Evolutionary conservation across 2,113 vertebrate species (phyloP).

Genomic region (Macrotus californicus): DNA sequence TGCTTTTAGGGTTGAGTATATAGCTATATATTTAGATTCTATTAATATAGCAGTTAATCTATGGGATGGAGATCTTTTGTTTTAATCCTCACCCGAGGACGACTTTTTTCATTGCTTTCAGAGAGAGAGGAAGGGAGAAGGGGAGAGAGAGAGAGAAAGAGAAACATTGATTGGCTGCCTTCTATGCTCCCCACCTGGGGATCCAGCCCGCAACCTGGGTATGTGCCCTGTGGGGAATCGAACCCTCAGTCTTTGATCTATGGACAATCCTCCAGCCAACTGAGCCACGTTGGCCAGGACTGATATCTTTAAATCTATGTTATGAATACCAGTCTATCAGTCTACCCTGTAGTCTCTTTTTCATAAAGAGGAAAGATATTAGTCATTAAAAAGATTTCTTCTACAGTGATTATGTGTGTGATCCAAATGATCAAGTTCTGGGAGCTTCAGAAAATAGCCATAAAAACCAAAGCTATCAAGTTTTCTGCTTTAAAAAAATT

Average conservation of each 20-base stretch:
- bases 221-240: no score
- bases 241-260: no score
- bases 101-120: no score
- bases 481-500: background rate
- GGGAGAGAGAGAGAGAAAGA: no score
- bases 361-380: slow-evolving; percentile 26
- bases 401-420: background rate
- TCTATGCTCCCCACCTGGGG: no score
- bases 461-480: background rate
- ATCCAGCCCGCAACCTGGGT: no score
- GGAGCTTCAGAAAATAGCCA: background rate
- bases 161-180: no score
- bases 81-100: no score
- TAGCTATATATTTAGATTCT: background rate
- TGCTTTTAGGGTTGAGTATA: background rate
- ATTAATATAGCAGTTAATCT: background rate
- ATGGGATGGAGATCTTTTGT: background rate
- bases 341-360: background rate
- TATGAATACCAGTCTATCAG: background rate
- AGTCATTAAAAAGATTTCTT: slow-evolving; percentile 29
- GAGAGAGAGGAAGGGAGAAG: no score
- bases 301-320: background rate
- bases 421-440: background rate
- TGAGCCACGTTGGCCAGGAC: no score
- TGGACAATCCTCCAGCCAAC: no score